A percentile compares a stretch with the other conserved stretches of the same genome.
These are phyloP conservation scores for Hemiprocne comata DNA, from an alignment of 2,113 vertebrate genomes.

Conservation along the genomic window DNA sequence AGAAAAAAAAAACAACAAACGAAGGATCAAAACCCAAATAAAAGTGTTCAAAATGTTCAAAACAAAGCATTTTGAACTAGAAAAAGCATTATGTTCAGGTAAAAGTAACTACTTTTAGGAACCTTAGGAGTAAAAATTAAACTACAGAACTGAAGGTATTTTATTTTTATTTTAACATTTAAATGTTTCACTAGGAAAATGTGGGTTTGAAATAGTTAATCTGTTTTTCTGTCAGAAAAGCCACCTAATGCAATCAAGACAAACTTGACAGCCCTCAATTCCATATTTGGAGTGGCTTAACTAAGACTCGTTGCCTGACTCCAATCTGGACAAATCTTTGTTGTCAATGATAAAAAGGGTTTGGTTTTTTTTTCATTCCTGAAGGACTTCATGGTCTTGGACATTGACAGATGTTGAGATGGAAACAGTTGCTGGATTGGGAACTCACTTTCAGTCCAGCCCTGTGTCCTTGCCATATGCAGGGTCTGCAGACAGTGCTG, in stretches of 20 bases:
- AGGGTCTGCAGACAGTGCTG: neutral
- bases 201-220: neutral
- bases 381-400: neutral
- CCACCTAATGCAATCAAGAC: neutral
- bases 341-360: neutral
- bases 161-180: neutral
- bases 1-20: no score
- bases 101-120: neutral
- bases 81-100: neutral
- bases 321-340: neutral
- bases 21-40: neutral
- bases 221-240: neutral
- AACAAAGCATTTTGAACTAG: neutral
- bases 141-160: neutral
- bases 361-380: neutral
- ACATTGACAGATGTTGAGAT: neutral
- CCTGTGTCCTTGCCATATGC: accelerated
- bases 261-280: neutral
- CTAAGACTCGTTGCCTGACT: neutral
- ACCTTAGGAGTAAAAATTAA: neutral
- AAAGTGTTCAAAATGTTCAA: neutral
- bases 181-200: neutral
- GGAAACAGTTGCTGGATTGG: neutral
- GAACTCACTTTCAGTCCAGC: neutral
- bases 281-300: neutral